These are phyloP conservation scores for Pissodes strobi DNA, from an alignment of 1,140 invertebrate genomes.

Conservation along the genomic window DNA sequence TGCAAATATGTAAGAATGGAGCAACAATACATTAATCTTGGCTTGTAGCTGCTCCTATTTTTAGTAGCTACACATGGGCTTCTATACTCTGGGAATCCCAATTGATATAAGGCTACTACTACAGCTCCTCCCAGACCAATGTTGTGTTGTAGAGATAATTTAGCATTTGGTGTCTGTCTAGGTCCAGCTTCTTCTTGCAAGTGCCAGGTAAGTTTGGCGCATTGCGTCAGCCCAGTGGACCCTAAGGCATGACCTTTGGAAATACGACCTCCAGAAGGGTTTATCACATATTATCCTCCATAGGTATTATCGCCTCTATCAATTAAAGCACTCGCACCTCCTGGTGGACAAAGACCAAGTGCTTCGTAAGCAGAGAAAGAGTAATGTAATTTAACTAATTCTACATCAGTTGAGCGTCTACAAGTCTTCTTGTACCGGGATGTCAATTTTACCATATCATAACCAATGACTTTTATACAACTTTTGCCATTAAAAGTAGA, in stretches of 20 bases:
- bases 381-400: conserved; percentile 99
- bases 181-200: conserved; percentile 86
- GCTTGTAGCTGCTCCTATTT: conserved; percentile 14
- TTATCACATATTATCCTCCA: conserved; percentile 91
- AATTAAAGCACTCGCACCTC: conserved; percentile 90
- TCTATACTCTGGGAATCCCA: conserved; percentile 70
- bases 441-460: conserved; percentile 92
- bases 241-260: conserved; percentile 98
- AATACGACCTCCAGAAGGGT: conserved; percentile 96
- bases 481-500: conserved; percentile 70
- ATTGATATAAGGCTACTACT: conserved; percentile 86
- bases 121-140: conserved; percentile 95
- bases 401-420: conserved; percentile 77
- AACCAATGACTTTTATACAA: conserved; percentile 89
- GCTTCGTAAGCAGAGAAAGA: conserved; percentile 99
- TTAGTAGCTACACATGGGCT: too few species aligned
- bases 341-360: conserved; percentile 87
- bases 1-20: conserved; percentile 74
- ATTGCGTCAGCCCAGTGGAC: conserved; percentile 96
- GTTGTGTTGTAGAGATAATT: conserved; percentile 93
- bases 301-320: conserved; percentile 96
- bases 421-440: conserved; percentile 82
- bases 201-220: conserved; percentile 93
- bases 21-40: conserved; percentile 26
- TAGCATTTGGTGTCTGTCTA: conserved; percentile 82